Percentiles rank a stretch among this genome's conserved stretches.
Conservation (phyloP, 2,113 vertebrate species). For the Clupea harengus region DNA sequence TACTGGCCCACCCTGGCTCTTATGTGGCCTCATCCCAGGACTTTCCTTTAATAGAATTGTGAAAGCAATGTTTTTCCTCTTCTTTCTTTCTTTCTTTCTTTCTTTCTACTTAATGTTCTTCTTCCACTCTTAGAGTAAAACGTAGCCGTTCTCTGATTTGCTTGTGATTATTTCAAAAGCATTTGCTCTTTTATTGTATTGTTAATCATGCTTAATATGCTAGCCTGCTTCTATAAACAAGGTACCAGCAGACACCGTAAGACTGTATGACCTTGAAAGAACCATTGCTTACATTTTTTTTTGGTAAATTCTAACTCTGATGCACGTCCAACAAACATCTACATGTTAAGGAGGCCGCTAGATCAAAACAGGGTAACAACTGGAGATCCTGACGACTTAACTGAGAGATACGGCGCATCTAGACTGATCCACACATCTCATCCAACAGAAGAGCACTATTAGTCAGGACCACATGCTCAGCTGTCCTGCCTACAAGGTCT, state of each 20-base stretch:
- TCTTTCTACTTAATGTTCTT: background rate
- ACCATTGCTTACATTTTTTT: background rate
- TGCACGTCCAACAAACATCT: background rate
- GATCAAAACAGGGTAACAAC: background rate
- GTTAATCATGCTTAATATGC: background rate
- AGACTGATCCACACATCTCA: background rate
- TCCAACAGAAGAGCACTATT: background rate
- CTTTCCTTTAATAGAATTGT: background rate
- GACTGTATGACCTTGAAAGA: background rate
- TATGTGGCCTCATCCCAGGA: background rate
- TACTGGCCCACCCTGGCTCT: too few relatives aligned
- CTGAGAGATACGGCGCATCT: background rate
- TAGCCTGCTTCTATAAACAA: too few relatives aligned
- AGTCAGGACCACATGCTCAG: background rate
- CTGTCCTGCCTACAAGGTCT: background rate
- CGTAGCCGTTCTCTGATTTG: background rate
- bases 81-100: background rate
- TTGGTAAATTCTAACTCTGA: background rate
- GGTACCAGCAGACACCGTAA: background rate
- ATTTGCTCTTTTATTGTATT: background rate
- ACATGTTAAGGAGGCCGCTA: background rate
- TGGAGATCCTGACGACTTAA: background rate
- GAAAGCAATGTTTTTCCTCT: background rate
- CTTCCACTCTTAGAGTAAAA: background rate
- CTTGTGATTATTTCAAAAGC: background rate